These are phyloP conservation scores for Neogale vison DNA, from an alignment of 2,113 vertebrate species.

Conservation along the genomic window DNA sequence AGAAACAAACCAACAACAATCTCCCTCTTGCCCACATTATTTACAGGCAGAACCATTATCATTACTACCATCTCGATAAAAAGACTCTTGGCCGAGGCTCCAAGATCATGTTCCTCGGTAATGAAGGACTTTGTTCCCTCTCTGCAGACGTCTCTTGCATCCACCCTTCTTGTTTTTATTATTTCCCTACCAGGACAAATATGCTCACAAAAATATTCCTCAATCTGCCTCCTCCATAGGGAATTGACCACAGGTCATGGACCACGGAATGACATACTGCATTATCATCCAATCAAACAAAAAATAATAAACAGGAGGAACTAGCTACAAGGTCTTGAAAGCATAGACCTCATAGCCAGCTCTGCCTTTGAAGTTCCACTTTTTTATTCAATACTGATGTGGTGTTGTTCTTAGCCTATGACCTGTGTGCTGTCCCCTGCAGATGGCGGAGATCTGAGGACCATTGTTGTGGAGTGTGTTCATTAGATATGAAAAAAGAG, in stretches of 20 bases:
- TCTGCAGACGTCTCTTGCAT: constrained; percentile 55
- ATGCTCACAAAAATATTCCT: constrained; percentile 52
- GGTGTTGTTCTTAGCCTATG: constrained; percentile 73
- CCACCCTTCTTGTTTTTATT: constrained; percentile 67
- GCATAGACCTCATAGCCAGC: constrained; percentile 70
- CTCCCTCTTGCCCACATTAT: constrained; percentile 55
- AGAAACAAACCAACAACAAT: constrained; percentile 61
- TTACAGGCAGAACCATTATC: constrained; percentile 67
- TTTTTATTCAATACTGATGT: constrained; percentile 70
- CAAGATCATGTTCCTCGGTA: constrained; percentile 69
- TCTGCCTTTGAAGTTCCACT: constrained; percentile 79
- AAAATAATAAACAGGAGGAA: constrained; percentile 81
- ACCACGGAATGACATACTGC: constrained; percentile 62
- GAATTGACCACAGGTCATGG: constrained; percentile 68
- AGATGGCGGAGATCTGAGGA: constrained; percentile 80
- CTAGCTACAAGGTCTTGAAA: constrained; percentile 75
- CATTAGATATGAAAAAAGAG: constrained; percentile 80
- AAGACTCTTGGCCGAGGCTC: constrained; percentile 56
- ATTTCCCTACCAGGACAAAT: constrained; percentile 59
- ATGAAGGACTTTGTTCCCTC: constrained; percentile 52
- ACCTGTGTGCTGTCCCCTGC: constrained; percentile 74
- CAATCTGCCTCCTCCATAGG: constrained; percentile 52
- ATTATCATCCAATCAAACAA: constrained; percentile 77
- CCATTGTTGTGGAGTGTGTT: constrained; percentile 79
- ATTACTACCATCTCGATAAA: constrained; percentile 68